A percentile compares a stretch with the other conserved stretches of the same genome.
These are phyloP conservation scores for Lordiphosa mommai DNA, from an alignment of 1,140 invertebrate species.

Conservation along the genomic window DNA sequence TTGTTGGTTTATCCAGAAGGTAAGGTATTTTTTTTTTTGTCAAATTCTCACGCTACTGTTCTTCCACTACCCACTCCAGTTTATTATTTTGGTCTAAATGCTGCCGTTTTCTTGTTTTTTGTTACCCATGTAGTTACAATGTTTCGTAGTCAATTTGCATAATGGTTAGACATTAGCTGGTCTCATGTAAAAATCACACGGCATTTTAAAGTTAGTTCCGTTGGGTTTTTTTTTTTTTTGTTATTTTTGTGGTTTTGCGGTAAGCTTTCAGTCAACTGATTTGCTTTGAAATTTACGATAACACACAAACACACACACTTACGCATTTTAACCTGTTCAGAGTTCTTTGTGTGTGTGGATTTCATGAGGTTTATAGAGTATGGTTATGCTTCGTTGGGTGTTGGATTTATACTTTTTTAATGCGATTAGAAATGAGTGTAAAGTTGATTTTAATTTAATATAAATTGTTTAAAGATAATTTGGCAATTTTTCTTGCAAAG, in stretches of 20 bases:
- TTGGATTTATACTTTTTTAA: conserved; percentile 4
- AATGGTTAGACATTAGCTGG: conserved; percentile 28
- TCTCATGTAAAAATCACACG: conserved; percentile 25
- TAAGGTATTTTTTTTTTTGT: conserved; percentile 18
- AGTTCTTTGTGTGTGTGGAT: conserved; percentile 12
- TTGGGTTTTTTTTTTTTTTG: conserved; percentile 26
- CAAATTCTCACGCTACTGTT: conserved; percentile 35
- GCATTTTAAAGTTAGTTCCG: conserved; percentile 18
- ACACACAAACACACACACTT: background rate
- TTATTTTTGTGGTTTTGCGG: conserved; percentile 20
- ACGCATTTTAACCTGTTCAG: background rate
- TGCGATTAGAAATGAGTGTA: background rate
- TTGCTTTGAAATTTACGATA: conserved; percentile 17
- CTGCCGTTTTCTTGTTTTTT: conserved; percentile 15
- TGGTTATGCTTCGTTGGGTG: conserved; percentile 3
- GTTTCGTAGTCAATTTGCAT: conserved; percentile 61
- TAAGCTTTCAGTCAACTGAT: conserved; percentile 24
- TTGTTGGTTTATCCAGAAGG: conserved; percentile 28
- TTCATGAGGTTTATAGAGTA: conserved; percentile 10
- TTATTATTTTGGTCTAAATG: conserved; percentile 63
- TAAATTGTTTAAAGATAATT: too few relatives aligned
- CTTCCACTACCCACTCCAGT: conserved; percentile 25
- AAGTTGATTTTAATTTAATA: background rate
- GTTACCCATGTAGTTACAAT: conserved; percentile 45
- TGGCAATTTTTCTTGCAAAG: too few relatives aligned